A percentile compares a stretch with the other conserved stretches of the same genome.
These are phyloP conservation scores for Esox masquinongy DNA, from an alignment of 2,797 vertebrate genomes.

Conservation along the genomic window DNA sequence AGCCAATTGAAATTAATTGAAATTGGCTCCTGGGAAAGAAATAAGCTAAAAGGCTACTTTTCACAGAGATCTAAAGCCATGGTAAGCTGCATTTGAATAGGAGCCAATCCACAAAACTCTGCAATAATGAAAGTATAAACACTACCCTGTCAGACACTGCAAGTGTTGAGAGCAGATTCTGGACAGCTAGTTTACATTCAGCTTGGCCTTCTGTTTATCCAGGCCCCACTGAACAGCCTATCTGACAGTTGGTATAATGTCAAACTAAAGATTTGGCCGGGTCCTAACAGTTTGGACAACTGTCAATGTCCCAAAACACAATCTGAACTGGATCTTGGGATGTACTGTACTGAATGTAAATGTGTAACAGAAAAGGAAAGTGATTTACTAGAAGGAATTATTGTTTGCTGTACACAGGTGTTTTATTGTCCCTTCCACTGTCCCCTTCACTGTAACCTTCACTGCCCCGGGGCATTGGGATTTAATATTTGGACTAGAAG, in stretches of 20 bases:
- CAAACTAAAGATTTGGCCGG: no score
- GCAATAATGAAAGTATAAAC: slow-evolving; percentile 38
- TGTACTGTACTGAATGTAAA: no score
- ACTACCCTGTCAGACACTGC: slow-evolving; percentile 9
- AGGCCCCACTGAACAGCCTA: slow-evolving; percentile 6
- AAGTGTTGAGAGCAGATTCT: not conserved
- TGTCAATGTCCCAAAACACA: no score
- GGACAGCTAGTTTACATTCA: slow-evolving; percentile 18
- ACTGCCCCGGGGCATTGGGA: no score
- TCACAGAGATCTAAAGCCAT: slow-evolving; percentile 21
- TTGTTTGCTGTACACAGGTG: no score
- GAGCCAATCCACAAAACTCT: slow-evolving; percentile 31
- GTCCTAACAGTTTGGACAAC: no score
- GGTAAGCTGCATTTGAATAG: slow-evolving; percentile 24
- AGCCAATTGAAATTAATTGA: not conserved
- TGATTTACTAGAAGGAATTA: no score
- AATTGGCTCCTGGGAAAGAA: slow-evolving; percentile 19
- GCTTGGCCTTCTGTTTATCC: slow-evolving; percentile 31
- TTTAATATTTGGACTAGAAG: no score
- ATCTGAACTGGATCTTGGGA: no score
- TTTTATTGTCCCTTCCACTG: no score
- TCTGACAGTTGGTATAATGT: not conserved
- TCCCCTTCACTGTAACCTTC: no score
- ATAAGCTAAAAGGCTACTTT: slow-evolving; percentile 17
- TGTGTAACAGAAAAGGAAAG: no score